Evolutionary conservation across 1,140 invertebrate species (phyloP), one percentile per base, ranked within the genome.

Genomic region (Dendroctonus valens): DNA sequence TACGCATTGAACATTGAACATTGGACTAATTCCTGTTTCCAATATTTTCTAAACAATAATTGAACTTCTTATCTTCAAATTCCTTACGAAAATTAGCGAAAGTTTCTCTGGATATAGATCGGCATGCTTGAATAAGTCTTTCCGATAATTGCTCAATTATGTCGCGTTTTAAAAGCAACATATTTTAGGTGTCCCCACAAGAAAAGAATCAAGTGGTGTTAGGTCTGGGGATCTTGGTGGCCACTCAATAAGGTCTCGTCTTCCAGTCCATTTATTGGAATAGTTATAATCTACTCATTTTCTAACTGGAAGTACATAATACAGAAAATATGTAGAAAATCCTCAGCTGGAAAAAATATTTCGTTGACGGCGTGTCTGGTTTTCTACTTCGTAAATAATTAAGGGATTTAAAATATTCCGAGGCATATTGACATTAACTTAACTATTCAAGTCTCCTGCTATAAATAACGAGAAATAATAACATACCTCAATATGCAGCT

Each of bases 171-270:
- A 44, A 59, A 59, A 44, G 46, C 40, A 59, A 55, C 55, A 46
- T 12, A 59, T 60, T 64, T 54, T 73, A 76, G 49, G 38, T 61
- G 39, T 40, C 78, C 79, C 78, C 77, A 81, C 8, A 76, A 65
- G 70, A 78, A 78, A 74, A 77, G n/a, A 81, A 72, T 81, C 77
- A 14, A 76, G 60, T 41, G 74, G 75, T 9, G 70, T 77, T 50
- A 81, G 68, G 72, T 81, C 79, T 15, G 74, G 74, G 48, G 74
- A 79, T 61, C 78, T 69, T n/a, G 79, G 69, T 52, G 78, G 77
- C 80, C 80, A 81, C 42, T 71, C 60, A 57, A 80, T 72, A 40
- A 76, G 69, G 12, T 77, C 76, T 60, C 68, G 64, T 61, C 76
- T 71, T 53, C 78, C 80, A 68, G 81, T 79, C 77, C 78, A 81